phyloP scores from a whole-genome alignment of 1,140 invertebrate genomes.

The Gryon sp. region DNA sequence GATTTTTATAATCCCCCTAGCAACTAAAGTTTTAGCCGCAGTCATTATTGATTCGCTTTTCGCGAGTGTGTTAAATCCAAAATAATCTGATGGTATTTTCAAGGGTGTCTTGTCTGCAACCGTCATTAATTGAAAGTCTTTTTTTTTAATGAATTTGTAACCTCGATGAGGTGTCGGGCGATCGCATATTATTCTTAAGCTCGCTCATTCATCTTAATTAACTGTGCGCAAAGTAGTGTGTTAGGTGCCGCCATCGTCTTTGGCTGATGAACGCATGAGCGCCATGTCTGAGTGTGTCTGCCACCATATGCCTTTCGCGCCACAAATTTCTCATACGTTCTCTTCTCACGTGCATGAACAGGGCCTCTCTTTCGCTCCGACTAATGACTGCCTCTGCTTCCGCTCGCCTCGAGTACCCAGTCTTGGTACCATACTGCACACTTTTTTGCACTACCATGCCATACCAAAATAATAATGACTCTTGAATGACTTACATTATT shows the following conservation, averaged over 20 bases:
- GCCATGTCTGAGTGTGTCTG: slow-evolving; percentile 57
- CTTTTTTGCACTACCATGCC: slow-evolving; percentile 32
- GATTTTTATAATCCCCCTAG: slow-evolving; percentile 19
- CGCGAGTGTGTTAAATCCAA: slow-evolving; percentile 7
- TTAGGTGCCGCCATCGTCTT: slow-evolving; percentile 53
- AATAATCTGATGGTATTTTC: slow-evolving; percentile 15
- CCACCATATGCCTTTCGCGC: slow-evolving; percentile 34
- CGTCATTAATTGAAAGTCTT: slow-evolving; percentile 47
- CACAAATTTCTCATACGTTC: slow-evolving; percentile 55
- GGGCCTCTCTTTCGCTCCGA: slow-evolving; percentile 49
- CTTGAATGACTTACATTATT: slow-evolving; percentile 41
- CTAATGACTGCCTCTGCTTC: slow-evolving; percentile 62
- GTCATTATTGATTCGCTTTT: slow-evolving; percentile 28
- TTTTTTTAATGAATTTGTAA: slow-evolving; percentile 50
- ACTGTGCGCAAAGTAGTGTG: slow-evolving; percentile 47
- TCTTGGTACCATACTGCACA: slow-evolving; percentile 41
- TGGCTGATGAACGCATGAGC: slow-evolving; percentile 59
- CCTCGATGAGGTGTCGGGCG: slow-evolving; percentile 48
- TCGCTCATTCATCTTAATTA: slow-evolving; percentile 57
- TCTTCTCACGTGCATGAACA: slow-evolving; percentile 53
- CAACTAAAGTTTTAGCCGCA: slow-evolving; percentile 13
- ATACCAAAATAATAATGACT: slow-evolving; percentile 60
- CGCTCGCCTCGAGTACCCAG: slow-evolving; percentile 50
- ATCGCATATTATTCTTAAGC: slow-evolving; percentile 49
- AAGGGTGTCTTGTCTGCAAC: slow-evolving; percentile 20